Evolutionary conservation across 2,113 vertebrate genomes (phyloP).

Genomic region (Scolopax mira): DNA sequence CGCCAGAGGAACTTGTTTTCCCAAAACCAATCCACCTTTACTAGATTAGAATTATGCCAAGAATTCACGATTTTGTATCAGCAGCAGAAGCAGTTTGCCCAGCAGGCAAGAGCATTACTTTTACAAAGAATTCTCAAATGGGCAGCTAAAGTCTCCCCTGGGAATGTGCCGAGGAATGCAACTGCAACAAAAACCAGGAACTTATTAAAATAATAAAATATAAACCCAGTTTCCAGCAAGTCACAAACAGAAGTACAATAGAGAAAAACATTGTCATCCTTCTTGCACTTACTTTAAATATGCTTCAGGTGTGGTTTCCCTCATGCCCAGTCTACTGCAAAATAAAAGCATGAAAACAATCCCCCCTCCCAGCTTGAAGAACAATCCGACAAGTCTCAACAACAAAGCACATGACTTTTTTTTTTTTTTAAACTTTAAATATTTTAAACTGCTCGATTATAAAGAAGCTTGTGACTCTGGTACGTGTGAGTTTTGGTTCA

Average conservation of each 20-base stretch:
- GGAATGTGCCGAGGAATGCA: neutral
- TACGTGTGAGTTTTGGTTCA: neutral
- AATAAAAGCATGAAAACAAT: neutral
- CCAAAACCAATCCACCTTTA: neutral
- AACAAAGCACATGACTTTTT: neutral
- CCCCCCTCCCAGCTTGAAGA: neutral
- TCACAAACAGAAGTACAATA: neutral
- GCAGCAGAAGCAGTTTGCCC: neutral
- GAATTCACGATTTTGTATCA: neutral
- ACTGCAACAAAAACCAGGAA: neutral
- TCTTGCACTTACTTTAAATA: neutral
- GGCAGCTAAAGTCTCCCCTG: neutral
- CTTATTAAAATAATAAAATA: neutral
- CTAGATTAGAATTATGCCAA: neutral
- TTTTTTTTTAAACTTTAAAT: neutral
- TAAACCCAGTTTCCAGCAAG: neutral
- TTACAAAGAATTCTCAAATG: neutral
- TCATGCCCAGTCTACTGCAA: neutral
- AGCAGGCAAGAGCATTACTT: neutral
- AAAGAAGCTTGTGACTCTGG: neutral
- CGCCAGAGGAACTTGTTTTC: neutral
- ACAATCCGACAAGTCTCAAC: neutral
- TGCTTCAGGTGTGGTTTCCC: neutral
- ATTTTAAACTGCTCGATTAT: neutral
- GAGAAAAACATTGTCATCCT: neutral